Base-by-base conservation (phyloP, 2,797 vertebrate genomes). In the Otolemur crassicaudatus region DNA sequence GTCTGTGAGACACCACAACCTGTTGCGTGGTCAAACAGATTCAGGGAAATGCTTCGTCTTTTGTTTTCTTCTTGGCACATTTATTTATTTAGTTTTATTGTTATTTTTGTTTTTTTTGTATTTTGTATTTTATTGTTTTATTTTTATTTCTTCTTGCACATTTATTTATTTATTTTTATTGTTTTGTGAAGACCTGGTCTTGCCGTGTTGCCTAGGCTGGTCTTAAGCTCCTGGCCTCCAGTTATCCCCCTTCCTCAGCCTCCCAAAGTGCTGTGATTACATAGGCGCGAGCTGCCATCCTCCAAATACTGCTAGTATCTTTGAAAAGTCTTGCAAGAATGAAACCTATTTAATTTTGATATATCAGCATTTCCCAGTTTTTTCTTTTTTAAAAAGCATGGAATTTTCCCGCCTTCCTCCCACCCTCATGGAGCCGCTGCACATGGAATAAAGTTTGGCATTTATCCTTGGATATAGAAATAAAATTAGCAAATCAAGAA, bases 401-500 rank as follows among this genome's bases (percentile, higher is more conserved):
- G 65, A 17, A 0, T n/a, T 77, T 94, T 94, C n/a, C 34, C 81
- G 72, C 31, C 34, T 60, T 93, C 46, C 1, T 61, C 3, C 34
- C 12, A 77, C 11, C 0, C 46, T 11, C 22, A 81, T 83, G 56
- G 87, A 87, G 34, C 17, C 73, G 53, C 69, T 89, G 75, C 31
- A 31, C 19, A 20, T 73, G 46, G 77, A 73, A 67, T 2, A 87
- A 61, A 90, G 6, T 31, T 87, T 90, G 73, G 22, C 20, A 7
- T 69, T 81, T 96, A 72, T 87, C 11, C 14, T 88, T 14, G 7
- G 25, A 73, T 87, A 40, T 43, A 53, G 17, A 92, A 79, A 40
- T 86, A 75, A 83, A 95, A 63, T 67, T 53, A 91, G 80, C n/a
- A 70, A 79, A 7, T 77, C 34, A 94, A 80, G 80, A 89, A 75